phyloP scores from a whole-genome alignment of 2,113 vertebrate species.

The Apodemus sylvaticus region DNA sequence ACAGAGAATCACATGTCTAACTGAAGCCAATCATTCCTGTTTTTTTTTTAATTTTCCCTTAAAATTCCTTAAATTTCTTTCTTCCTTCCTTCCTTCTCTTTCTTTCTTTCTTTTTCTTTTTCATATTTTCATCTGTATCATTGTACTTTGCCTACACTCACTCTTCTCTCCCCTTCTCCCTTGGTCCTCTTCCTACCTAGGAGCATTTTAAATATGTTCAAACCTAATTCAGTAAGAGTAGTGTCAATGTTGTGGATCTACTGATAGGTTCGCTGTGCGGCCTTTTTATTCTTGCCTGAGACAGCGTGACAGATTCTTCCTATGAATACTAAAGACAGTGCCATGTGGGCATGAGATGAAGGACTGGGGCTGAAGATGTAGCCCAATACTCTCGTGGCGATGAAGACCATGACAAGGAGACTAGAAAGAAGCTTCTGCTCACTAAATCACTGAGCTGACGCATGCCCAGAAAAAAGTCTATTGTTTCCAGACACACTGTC shows the following conservation, averaged over 20 bases:
- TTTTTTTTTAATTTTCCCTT: conserved; percentile 25
- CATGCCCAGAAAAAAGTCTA: neutral
- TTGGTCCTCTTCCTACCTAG: neutral
- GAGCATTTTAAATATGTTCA: neutral
- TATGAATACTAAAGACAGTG: conserved; percentile 24
- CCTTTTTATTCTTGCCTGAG: neutral
- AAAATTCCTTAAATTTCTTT: no score
- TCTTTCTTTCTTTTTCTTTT: neutral
- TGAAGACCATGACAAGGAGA: neutral
- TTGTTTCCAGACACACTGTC: neutral
- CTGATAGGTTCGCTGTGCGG: neutral
- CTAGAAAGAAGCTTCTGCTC: neutral
- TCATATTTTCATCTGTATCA: neutral
- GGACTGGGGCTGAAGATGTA: neutral
- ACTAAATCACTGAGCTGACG: neutral
- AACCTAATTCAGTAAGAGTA: neutral
- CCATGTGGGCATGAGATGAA: neutral
- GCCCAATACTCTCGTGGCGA: neutral
- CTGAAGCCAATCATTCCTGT: neutral
- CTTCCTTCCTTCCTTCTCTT: no score
- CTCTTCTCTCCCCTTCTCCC: neutral
- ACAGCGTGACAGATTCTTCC: neutral
- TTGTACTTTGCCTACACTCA: neutral
- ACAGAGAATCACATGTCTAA: neutral
- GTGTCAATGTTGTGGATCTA: neutral